Conservation (phyloP, 2,113 vertebrate genomes). For the Pomatostomus ruficeps region DNA sequence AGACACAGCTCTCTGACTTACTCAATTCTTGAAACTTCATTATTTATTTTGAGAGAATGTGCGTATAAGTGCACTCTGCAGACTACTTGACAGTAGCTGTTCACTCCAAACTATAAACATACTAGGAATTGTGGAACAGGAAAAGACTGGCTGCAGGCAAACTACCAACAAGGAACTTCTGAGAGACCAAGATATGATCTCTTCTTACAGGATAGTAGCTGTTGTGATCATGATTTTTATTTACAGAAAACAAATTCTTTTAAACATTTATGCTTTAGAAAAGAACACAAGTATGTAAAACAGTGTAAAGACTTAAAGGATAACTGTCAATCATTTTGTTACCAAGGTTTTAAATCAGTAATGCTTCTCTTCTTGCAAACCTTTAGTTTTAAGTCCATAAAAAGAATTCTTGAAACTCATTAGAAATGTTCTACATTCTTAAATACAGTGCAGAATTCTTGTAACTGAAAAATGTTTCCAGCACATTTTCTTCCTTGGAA, state of each 20-base stretch:
- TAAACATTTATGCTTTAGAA: neutral
- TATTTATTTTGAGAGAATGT: neutral
- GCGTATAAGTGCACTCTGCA: neutral
- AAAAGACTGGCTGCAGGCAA: conserved; percentile 25
- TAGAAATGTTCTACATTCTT: neutral
- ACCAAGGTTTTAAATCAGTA: neutral
- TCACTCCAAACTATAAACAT: neutral
- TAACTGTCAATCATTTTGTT: neutral
- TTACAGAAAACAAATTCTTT: neutral
- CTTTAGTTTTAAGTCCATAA: neutral
- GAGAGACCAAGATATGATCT: neutral
- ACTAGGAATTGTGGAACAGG: neutral
- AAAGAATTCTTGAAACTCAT: neutral
- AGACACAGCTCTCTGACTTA: neutral
- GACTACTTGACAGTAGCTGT: neutral
- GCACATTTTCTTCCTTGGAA: neutral
- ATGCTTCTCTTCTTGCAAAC: neutral
- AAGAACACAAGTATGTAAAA: neutral
- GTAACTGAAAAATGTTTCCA: neutral
- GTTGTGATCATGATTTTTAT: neutral
- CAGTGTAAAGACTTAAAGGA: neutral
- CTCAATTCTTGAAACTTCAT: neutral
- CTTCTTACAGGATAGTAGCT: conserved; percentile 1
- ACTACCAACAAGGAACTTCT: conserved; percentile 6
- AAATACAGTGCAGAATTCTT: neutral